Percentiles rank a stretch among this genome's conserved stretches.
These are phyloP conservation scores for Remorina albescens DNA, from an alignment of 2,797 vertebrate species.

Conservation along the genomic window DNA sequence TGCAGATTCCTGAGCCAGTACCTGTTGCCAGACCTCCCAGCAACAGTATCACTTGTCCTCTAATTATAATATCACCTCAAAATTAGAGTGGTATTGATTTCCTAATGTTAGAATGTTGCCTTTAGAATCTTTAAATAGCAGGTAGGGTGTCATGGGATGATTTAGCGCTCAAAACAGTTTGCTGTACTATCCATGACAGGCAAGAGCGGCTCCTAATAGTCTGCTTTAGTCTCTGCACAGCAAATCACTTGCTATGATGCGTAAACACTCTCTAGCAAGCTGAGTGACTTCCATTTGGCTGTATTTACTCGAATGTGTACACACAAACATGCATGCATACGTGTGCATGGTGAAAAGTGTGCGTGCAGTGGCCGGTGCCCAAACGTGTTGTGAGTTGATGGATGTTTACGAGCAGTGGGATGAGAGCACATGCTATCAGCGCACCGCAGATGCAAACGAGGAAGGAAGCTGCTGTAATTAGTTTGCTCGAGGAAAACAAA, in stretches of 20 bases:
- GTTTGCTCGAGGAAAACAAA: conserved; percentile 73
- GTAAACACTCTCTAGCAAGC: conserved; percentile 22
- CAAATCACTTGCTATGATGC: conserved; percentile 41
- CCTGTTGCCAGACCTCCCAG: conserved; percentile 56
- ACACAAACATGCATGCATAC: conserved; percentile 9
- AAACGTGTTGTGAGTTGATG: not conserved
- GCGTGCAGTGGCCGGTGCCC: not conserved
- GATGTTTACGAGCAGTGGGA: conserved; percentile 56
- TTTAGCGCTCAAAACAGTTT: conserved; percentile 43
- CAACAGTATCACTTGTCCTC: conserved; percentile 64
- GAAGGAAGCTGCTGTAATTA: conserved; percentile 75
- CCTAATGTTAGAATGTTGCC: conserved; percentile 52
- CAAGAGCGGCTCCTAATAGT: conserved; percentile 60
- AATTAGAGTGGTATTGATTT: conserved; percentile 63
- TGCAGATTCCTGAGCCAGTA: conserved; percentile 10
- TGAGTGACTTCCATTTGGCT: conserved; percentile 28
- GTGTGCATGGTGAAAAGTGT: conserved; percentile 7
- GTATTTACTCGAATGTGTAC: conserved; percentile 25
- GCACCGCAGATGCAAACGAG: conserved; percentile 50
- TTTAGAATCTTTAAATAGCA: conserved; percentile 71
- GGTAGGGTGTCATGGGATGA: conserved; percentile 12
- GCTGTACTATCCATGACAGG: conserved; percentile 45
- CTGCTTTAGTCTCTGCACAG: conserved; percentile 34
- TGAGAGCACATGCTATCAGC: conserved; percentile 63
- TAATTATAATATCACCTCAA: conserved; percentile 68